Percentiles rank a stretch among this genome's conserved stretches.
Conservation (phyloP, 2,888 invertebrate genomes). For the Trichopoda pennipes region DNA sequence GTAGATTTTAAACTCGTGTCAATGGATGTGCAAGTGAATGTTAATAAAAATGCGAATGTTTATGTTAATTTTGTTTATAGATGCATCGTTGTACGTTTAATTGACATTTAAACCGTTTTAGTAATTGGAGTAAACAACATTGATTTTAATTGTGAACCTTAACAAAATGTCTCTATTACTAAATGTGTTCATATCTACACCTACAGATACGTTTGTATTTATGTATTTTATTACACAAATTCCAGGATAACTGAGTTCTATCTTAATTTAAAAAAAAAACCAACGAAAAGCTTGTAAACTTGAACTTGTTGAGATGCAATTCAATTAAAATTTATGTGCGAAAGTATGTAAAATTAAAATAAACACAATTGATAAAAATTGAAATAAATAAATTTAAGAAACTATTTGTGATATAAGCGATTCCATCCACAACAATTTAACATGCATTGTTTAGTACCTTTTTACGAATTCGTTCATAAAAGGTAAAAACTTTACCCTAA, state of each 20-base stretch:
- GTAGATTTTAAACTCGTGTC: constrained; percentile 25
- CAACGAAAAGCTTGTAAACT: too few relatives aligned
- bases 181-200: neutral
- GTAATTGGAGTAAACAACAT: constrained; percentile 63
- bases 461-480: too few relatives aligned
- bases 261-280: too few relatives aligned
- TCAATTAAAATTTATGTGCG: neutral
- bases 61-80: neutral
- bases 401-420: too few relatives aligned
- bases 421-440: too few relatives aligned
- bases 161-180: constrained; percentile 32
- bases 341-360: neutral
- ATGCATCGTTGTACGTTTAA: constrained; percentile 34
- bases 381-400: too few relatives aligned
- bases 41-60: constrained; percentile 1
- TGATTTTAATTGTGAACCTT: constrained; percentile 50
- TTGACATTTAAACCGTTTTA: constrained; percentile 63
- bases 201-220: neutral
- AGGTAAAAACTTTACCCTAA: too few relatives aligned
- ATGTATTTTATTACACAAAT: neutral
- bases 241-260: neutral
- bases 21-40: constrained; percentile 34
- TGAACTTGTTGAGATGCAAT: neutral
- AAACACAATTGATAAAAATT: too few relatives aligned
- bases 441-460: too few relatives aligned